Conservation (phyloP, 64 coral and sea anemone genomes). For the Platygyra sinensis region DNA sequence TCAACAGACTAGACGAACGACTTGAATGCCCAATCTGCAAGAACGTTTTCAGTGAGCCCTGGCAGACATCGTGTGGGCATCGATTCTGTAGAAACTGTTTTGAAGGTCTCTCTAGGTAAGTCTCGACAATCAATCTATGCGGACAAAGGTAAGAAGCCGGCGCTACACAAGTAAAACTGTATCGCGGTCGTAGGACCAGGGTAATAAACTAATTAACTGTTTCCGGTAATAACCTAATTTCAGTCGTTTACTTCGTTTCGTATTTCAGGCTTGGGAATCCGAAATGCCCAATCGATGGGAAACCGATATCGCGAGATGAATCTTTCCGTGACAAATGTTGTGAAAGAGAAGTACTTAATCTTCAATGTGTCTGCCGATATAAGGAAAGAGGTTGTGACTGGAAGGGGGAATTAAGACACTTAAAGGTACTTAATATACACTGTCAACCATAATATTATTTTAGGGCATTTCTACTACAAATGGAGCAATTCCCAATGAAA, state of each 20-base stretch:
- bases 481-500: too few relatives aligned
- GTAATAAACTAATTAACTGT: too few relatives aligned
- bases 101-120: conserved; percentile 25
- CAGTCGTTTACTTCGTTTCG: not conserved
- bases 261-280: not conserved
- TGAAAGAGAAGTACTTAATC: conserved; percentile 45
- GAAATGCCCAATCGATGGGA: conserved; percentile 48
- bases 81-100: conserved; percentile 36
- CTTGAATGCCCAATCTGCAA: conserved; percentile 24
- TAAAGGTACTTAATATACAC: conserved; percentile 26
- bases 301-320: not conserved
- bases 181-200: too few relatives aligned
- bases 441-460: not conserved
- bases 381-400: conserved; percentile 52
- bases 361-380: conserved; percentile 52
- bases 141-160: too few relatives aligned
- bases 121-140: not conserved
- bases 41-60: conserved; percentile 15
- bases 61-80: conserved; percentile 48
- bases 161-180: too few relatives aligned
- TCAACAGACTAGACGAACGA: not conserved
- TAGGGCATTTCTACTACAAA: not conserved
- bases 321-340: conserved; percentile 68
- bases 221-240: too few relatives aligned
- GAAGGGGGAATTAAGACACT: conserved; percentile 54